Evolutionary conservation across 92 coral and sea anemone species (phyloP), one percentile per base, ranked within the genome.

Genomic region (Siderastrea siderea): DNA sequence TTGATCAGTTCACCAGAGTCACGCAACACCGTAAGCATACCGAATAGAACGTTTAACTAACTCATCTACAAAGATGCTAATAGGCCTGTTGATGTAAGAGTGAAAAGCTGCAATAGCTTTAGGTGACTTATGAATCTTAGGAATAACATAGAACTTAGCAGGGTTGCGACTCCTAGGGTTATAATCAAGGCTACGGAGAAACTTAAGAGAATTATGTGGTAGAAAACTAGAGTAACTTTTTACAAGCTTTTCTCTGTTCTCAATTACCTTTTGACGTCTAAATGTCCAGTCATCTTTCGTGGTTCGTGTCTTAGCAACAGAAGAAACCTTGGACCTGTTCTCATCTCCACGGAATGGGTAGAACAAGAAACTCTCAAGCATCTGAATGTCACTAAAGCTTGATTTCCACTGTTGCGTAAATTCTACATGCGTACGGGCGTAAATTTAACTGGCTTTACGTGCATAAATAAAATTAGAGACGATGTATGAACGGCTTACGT

Each of bases 1-100:
- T 81, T 78, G 52, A 88, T 88, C 17, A 88, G 87, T 58, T 88
- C 87, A 6, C 64, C 26, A 74, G 91, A 74, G 46, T 88, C 87
- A 63, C 86, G 82, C 16, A 86, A 64, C 13, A 86, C 83, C 66
- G 83, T 76, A 76, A 83, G 83, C 89, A 85, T 76, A 11, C 58
- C 7, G n/a, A 26, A 86, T 45, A 13, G 12, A 7, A 66, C 78
- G 78, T 44, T 86, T 86, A 77, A 75, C 84, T 65, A 65, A 6
- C 17, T 85, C 87, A 57, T 81, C 91, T 50, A 74, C 77, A 73
- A 46, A 88, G n/a, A n/a, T n/a, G n/a, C n/a, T n/a, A n/a, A 88
- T 65, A 51, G 87, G 91, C 54, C 87, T 73, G 38, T 81, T 88
- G 49, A 79, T 69, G 78, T 87, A 79, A 8, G 75, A 62, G 77